Evolutionary conservation across 2,113 vertebrate genomes (phyloP), one percentile per base, ranked within the genome.

Genomic region (Chaetodon auriga): DNA sequence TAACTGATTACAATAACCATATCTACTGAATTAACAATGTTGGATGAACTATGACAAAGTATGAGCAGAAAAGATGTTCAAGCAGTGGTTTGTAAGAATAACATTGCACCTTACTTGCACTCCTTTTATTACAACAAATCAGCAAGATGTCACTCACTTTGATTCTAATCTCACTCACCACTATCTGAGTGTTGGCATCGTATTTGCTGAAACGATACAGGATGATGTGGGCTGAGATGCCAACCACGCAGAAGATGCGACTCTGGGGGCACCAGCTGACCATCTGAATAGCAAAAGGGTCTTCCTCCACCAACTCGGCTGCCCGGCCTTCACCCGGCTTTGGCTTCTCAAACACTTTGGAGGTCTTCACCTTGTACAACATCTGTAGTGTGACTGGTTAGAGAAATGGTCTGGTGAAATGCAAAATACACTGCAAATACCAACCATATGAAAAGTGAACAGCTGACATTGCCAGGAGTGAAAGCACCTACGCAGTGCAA

Each of bases 191-290:
- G 90, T 97, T 98, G 90, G 96, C 94, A 85, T 99, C 98, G 65
- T 98, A 95, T 92, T 96, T 98, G 95, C 97, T 99, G 95, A 99
- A 99, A 90, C 95, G 96, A 90, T 98, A 99, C 87, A 99, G 89
- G 78, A 99, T 95, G 81, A 99, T 96, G 92, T 99, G 97, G 0
- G 98, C 96, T 21, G 97, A 97, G 90, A 97, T 97, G 92, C 98
- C 98, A 21, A 97, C 97, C 71, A 99, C 97, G 91, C 98, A 99
- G 87, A 99, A 97, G 92, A 99, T 94, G 64, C 98, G 95, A 90
- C 98, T 99, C 79, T 99, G 97, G 43, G 97, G 98, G 80, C 98
- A 99, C 98, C 98, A 99, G 89, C 93, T 96, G 93, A 99, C 96
- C 97, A 99, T 97, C 86, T 99, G 98, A 87, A 99, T 82, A 7